Base-by-base conservation (phyloP, 1,140 invertebrate genomes). In the Charaxes varanes region DNA sequence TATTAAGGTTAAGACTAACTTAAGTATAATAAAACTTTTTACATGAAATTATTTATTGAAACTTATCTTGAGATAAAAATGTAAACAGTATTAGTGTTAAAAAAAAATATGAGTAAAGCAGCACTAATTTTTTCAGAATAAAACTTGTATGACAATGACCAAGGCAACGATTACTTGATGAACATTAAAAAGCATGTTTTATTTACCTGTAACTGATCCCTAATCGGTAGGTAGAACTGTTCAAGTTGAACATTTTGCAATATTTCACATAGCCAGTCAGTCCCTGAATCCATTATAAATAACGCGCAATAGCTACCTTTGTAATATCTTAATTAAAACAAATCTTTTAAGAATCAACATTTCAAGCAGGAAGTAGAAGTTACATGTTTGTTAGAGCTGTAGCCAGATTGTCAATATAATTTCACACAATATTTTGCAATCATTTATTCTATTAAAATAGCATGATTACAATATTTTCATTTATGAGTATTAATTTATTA, bases 181-280 rank as follows among this genome's bases (percentile, higher is more conserved):
- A n/a, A n/a, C n/a, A n/a, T n/a, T n/a, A n/a, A n/a, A n/a, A 11
- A 35, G 8, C 4, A 27, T 27, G 6, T 28, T 40, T n/a, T 17
- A 53, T 60, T 67, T 73, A 85, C 84, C 85, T 97, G 95, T 3
- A 99, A 86, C 64, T 98, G 94, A 87, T 98, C 96, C 42, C 94
- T 86, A 24, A 99, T 93, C 48, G 93, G 87, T 6, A 92, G 88
- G 63, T 94, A 93, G 80, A 98, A 99, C 70, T 97, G 95, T 52
- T 94, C 92, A 17, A 99, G 86, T 78, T 99, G 95, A 15, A 97
- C 94, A 81, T 97, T 94, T 41, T 90, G 88, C 46, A 98, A 84
- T 22, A 98, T 84, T 43, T 95, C 93, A 64, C 90, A 89, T 24
- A 97, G 85, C 93, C 94, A 96, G 55, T 94, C 92, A 6, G 87